Evolutionary conservation across 2,113 vertebrate genomes (phyloP).

Genomic region (Hippoglossus stenolepis): DNA sequence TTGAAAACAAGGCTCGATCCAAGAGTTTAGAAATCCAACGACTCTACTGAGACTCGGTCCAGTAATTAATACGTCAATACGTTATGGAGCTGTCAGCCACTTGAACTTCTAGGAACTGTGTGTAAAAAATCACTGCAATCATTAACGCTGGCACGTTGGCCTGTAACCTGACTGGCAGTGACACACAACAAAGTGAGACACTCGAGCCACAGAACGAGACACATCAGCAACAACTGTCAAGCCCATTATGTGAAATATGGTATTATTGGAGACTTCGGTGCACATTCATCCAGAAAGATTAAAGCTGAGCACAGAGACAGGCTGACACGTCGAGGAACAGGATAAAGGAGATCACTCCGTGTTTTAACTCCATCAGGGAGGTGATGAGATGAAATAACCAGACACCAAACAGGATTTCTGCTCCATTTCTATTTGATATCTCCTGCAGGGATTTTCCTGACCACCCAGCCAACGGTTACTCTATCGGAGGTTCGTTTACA

Average conservation of each 20-base stretch:
- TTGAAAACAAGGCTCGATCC: constrained; percentile 10
- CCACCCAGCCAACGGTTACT: constrained; percentile 53
- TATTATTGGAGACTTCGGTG: background rate
- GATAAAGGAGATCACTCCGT: background rate
- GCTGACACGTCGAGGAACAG: background rate
- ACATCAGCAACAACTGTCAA: background rate
- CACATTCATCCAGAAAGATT: background rate
- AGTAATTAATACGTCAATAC: constrained; percentile 4
- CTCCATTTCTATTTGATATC: constrained; percentile 41
- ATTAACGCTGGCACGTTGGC: constrained; percentile 5
- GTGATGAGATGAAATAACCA: constrained; percentile 35
- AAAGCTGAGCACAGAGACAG: background rate
- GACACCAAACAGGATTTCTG: constrained; percentile 22
- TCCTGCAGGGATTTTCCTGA: constrained; percentile 56
- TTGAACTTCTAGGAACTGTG: background rate
- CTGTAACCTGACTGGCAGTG: constrained; percentile 25
- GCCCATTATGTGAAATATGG: background rate
- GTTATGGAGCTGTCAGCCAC: background rate
- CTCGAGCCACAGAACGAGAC: background rate
- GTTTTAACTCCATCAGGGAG: constrained; percentile 2
- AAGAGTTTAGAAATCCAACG: constrained; percentile 17
- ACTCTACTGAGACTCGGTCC: constrained; percentile 17
- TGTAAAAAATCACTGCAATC: background rate
- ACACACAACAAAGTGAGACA: background rate
- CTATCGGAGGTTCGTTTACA: constrained; percentile 32